phyloP scores from a whole-genome alignment of 2,113 vertebrate genomes.

The Mirza zaza region DNA sequence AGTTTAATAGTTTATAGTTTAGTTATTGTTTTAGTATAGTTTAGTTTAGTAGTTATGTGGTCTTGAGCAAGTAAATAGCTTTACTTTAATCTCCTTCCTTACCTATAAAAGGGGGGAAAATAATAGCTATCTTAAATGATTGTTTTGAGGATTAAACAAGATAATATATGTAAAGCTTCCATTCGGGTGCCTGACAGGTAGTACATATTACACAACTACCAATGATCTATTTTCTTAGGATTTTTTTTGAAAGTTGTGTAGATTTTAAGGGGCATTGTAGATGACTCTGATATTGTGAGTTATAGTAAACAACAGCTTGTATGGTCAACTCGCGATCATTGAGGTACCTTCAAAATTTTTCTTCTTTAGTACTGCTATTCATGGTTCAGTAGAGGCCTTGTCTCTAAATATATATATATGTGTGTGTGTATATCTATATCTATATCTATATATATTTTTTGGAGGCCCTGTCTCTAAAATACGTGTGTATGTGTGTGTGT shows the following conservation, averaged over 20 bases:
- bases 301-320: not conserved
- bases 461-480: too few relatives aligned
- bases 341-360: not conserved
- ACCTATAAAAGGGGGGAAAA: not conserved
- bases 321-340: not conserved
- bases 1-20: not conserved
- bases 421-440: too few relatives aligned
- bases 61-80: not conserved
- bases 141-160: conserved; percentile 22
- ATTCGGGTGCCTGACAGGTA: not conserved
- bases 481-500: too few relatives aligned
- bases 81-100: conserved; percentile 26
- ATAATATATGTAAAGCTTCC: not conserved
- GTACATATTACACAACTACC: not conserved
- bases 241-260: not conserved
- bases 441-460: too few relatives aligned
- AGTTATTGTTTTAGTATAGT: not conserved
- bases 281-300: not conserved
- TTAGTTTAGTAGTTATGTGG: not conserved
- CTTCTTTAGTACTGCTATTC: not conserved
- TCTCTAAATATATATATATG: too few relatives aligned
- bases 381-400: not conserved
- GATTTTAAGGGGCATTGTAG: not conserved
- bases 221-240: not conserved
- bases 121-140: not conserved